Evolutionary conservation across 2,888 invertebrate genomes (phyloP).

Genomic region (Acanthosepion lycidas): DNA sequence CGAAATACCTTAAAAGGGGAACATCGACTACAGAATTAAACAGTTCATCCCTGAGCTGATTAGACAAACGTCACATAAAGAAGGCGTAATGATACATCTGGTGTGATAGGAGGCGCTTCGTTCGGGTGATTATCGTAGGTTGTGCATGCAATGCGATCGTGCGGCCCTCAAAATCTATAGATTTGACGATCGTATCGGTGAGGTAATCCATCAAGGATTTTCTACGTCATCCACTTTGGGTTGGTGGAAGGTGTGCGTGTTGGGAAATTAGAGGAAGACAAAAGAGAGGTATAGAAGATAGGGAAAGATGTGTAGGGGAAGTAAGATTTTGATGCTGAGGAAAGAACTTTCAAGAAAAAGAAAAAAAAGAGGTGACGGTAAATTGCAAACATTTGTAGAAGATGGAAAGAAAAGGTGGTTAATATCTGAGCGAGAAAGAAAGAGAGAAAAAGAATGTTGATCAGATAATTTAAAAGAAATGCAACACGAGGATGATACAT

Average conservation of each 20-base stretch:
- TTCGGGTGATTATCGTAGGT: neutral
- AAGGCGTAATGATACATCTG: conserved; percentile 10
- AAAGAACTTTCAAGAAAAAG: neutral
- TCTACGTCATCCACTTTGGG: neutral
- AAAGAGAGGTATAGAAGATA: neutral
- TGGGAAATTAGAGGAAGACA: neutral
- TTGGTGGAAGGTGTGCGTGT: neutral
- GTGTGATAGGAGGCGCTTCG: neutral
- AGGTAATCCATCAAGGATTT: neutral
- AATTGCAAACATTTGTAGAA: neutral
- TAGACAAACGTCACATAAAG: conserved; percentile 20
- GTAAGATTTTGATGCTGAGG: neutral
- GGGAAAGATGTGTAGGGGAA: neutral
- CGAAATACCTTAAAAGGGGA: conserved; percentile 17
- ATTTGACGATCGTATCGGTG: neutral
- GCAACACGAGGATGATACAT: no score
- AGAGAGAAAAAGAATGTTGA: no score
- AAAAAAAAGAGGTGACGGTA: neutral
- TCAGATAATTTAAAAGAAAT: no score
- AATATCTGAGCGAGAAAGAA: no score
- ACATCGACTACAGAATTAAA: neutral
- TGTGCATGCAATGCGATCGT: conserved; percentile 9
- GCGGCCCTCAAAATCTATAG: neutral
- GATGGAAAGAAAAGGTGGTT: no score
- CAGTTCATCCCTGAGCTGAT: neutral